Base-by-base conservation (phyloP, 1,140 invertebrate species). In the Brachionus plicatilis region DNA sequence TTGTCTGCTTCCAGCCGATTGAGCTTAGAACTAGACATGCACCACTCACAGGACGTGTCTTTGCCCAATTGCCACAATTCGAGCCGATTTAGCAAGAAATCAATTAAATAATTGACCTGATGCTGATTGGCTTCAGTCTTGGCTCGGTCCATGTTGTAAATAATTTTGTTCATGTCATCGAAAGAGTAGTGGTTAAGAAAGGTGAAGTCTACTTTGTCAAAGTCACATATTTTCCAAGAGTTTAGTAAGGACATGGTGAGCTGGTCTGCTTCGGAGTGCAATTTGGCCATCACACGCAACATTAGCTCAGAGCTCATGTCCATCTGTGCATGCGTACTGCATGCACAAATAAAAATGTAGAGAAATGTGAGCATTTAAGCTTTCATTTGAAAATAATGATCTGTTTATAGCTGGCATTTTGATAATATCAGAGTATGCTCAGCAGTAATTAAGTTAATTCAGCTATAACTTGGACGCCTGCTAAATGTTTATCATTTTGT, bases 101-200 rank as follows among this genome's bases (percentile, higher is more conserved):
- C 72, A 4, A 76, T 76, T 50, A 50, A 47, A 50, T 47, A 24
- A 27, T 50, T 76, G 45, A 50, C 7, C 5, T 12, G 12, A 17
- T n/a, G 8, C 9, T 50, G n/a, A 24, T 76, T 76, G 27, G 43
- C 11, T 24, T 2, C 11, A 14, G 4, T 76, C 27, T 12, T 76
- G 24, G 37, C 14, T 43, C 17, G 68, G 9, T 72, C 41, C 20
- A 72, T 37, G 41, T 72, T 72, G 9, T 24, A 43, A 8, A 72
- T 72, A 7, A 72, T 72, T 43, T 72, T 72, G 33, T 72, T 72
- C 17, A 43, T 72, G n/a, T 72, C 33, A 45, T 72, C 68, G 20
- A 43, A 72, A 20, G 68, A 41, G 37, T 72, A 72, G 3, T 2
- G 9, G 41, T 72, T 20, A 11, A 72, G 17, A 43, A 72, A 72